phyloP scores from a whole-genome alignment of 2,113 vertebrate species.

The Platichthys stellatus region DNA sequence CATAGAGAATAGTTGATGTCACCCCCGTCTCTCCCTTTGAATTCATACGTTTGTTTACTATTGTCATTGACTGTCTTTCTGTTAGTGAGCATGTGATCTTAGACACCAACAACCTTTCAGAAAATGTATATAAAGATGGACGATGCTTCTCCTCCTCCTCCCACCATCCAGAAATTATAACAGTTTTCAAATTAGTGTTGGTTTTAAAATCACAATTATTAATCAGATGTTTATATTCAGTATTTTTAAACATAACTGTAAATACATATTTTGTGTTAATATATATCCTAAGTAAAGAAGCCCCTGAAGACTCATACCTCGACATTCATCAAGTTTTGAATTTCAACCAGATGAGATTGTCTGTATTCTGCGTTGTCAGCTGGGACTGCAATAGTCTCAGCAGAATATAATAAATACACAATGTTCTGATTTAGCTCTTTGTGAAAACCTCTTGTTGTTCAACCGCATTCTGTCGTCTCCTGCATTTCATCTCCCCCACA shows the following conservation, averaged over 20 bases:
- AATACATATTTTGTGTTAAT: background rate
- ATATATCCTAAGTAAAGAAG: slow-evolving; percentile 5
- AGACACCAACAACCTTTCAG: too few relatives aligned
- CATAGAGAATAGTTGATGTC: too few relatives aligned
- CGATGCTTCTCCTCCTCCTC: too few relatives aligned
- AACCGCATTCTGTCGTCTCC: background rate
- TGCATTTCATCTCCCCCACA: slow-evolving; percentile 31
- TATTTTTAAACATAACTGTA: background rate
- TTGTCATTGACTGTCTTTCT: background rate
- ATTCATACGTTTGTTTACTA: background rate
- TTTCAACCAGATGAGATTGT: slow-evolving; percentile 18
- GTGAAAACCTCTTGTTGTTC: slow-evolving; percentile 16
- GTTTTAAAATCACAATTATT: background rate
- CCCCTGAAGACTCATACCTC: background rate
- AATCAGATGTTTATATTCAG: background rate
- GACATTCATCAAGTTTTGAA: slow-evolving; percentile 16
- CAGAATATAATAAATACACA: slow-evolving; percentile 21
- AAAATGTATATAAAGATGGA: too few relatives aligned
- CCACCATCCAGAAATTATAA: too few relatives aligned
- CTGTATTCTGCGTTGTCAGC: background rate
- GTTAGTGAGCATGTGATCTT: background rate
- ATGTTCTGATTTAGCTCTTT: background rate
- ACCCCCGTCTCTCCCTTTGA: too few relatives aligned
- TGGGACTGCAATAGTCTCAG: background rate
- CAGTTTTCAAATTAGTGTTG: background rate